phyloP scores from a whole-genome alignment of 2,113 vertebrate species.

The Pelusios castaneus region DNA sequence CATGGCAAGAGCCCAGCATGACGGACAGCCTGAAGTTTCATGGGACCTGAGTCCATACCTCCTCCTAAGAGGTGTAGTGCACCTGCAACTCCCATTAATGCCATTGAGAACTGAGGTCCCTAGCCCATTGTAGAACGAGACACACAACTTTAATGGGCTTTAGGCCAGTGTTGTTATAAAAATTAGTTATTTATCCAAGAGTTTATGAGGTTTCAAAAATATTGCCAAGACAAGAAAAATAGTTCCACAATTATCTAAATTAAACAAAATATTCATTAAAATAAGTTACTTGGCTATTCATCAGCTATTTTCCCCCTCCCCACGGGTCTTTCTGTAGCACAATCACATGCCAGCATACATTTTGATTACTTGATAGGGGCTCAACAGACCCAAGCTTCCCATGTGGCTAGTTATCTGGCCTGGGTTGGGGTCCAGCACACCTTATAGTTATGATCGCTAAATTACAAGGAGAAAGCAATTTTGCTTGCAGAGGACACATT shows the following conservation, averaged over 20 bases:
- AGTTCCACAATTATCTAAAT: not conserved
- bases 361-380: not conserved
- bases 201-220: not conserved
- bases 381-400: not conserved
- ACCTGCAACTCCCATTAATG: not conserved
- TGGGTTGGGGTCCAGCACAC: not conserved
- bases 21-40: not conserved
- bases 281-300: not conserved
- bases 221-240: not conserved
- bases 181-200: not conserved
- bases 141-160: not conserved
- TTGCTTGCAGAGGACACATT: not conserved
- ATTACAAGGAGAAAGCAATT: not conserved
- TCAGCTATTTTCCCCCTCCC: not conserved
- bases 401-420: not conserved
- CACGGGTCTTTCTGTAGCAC: not conserved
- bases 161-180: not conserved
- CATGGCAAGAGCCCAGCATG: not conserved
- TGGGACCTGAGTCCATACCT: not conserved
- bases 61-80: not conserved
- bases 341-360: not conserved
- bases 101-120: not conserved
- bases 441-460: not conserved
- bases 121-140: not conserved
- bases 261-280: not conserved